Evolutionary conservation across 1,140 invertebrate species (phyloP).

Genomic region (Drosophila insularis): DNA sequence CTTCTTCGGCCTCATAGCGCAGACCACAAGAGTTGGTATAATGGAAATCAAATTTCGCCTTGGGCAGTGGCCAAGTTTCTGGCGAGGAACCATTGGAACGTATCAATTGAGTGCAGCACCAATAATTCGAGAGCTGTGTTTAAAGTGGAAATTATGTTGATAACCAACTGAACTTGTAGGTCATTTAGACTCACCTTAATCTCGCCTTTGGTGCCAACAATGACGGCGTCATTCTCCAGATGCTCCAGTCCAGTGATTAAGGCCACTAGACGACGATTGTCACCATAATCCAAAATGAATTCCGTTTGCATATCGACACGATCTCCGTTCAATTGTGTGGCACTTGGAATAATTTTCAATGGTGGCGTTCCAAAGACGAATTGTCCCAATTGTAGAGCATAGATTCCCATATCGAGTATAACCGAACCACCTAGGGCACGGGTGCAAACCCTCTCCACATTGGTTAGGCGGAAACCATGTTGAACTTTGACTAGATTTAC

Average conservation of each 20-base stretch:
- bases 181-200: constrained; percentile 83
- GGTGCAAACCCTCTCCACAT: constrained; percentile 54
- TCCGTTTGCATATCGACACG: constrained; percentile 88
- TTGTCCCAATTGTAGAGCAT: constrained; percentile 89
- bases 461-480: constrained; percentile 85
- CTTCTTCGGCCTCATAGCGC: constrained; percentile 89
- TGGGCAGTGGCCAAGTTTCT: constrained; percentile 84
- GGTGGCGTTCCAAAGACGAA: constrained; percentile 87
- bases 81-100: constrained; percentile 71
- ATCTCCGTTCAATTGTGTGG: constrained; percentile 85
- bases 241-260: constrained; percentile 83
- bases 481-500: constrained; percentile 86
- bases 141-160: constrained; percentile 21
- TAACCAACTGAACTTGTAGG: constrained; percentile 7
- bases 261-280: constrained; percentile 85
- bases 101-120: constrained; percentile 76
- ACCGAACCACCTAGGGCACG: constrained; percentile 88
- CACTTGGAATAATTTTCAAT: constrained; percentile 85
- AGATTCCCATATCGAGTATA: constrained; percentile 92
- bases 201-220: constrained; percentile 87
- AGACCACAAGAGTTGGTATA: constrained; percentile 88
- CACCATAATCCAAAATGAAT: constrained; percentile 86
- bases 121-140: constrained; percentile 81
- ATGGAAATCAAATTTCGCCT: constrained; percentile 83
- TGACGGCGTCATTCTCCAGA: constrained; percentile 86